Percentiles rank a stretch among this genome's conserved stretches.
phyloP scores from a whole-genome alignment of 2,113 vertebrate species.

The Clarias macrocephalus region DNA sequence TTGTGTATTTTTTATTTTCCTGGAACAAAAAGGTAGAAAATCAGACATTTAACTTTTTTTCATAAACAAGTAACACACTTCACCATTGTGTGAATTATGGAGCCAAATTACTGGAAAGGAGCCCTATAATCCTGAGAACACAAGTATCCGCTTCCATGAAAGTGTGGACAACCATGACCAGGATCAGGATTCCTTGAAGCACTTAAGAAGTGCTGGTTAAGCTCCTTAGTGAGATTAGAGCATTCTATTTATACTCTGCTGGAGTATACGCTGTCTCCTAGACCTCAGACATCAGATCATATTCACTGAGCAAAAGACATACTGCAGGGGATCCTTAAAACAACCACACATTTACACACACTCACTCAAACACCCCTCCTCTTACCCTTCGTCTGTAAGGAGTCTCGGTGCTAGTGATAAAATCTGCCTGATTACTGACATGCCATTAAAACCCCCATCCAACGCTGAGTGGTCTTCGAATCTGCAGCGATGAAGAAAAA shows the following conservation, averaged over 20 bases:
- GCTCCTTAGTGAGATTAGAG: slow-evolving; percentile 42
- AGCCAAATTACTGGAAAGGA: slow-evolving; percentile 9
- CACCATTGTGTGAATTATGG: slow-evolving; percentile 9
- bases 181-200: slow-evolving; percentile 47
- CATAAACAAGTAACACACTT: neutral
- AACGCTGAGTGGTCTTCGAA: slow-evolving; percentile 87
- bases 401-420: slow-evolving; percentile 78
- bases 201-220: slow-evolving; percentile 40
- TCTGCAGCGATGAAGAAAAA: slow-evolving; percentile 63
- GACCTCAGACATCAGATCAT: slow-evolving; percentile 14
- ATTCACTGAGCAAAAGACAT: slow-evolving; percentile 24
- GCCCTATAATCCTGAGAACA: slow-evolving; percentile 35
- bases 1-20: neutral
- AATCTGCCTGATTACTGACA: slow-evolving; percentile 81
- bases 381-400: slow-evolving; percentile 82
- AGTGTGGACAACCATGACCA: slow-evolving; percentile 28
- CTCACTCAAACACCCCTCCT: slow-evolving; percentile 2
- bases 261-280: neutral
- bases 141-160: slow-evolving; percentile 30
- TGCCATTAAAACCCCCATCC: slow-evolving; percentile 87
- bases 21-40: neutral
- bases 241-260: slow-evolving; percentile 49
- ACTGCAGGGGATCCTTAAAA: slow-evolving; percentile 4
- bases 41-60: neutral
- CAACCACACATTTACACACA: slow-evolving; percentile 1